A percentile compares a stretch with the other conserved stretches of the same genome.
phyloP scores from a whole-genome alignment of 2,113 vertebrate genomes.

The Bubalus kerabau region DNA sequence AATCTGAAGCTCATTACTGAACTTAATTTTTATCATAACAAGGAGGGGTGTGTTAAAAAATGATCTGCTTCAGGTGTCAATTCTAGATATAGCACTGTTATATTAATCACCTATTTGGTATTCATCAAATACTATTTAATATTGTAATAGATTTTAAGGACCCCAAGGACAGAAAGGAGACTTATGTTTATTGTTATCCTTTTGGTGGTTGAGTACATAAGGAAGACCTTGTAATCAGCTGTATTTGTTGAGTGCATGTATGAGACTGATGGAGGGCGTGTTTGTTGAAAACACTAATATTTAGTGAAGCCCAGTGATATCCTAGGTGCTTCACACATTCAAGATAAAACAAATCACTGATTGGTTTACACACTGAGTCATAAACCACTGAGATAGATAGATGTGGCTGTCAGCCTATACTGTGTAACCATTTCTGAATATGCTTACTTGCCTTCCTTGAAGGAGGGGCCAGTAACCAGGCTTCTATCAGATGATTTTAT shows the following conservation, averaged over 20 bases:
- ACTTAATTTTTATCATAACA: background rate
- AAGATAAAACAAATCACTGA: background rate
- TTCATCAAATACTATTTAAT: background rate
- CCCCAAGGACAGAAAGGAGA: background rate
- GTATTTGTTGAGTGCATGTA: background rate
- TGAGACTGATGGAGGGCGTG: background rate
- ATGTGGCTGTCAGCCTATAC: background rate
- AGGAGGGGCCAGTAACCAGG: background rate
- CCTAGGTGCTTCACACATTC: background rate
- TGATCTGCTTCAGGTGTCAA: background rate
- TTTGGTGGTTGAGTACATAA: background rate
- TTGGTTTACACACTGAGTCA: background rate
- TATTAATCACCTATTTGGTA: background rate
- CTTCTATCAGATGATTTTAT: background rate
- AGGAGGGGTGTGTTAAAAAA: background rate
- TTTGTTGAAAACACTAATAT: background rate
- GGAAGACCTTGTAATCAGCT: background rate
- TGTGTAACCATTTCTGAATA: background rate
- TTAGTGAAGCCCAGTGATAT: background rate
- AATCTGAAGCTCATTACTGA: background rate
- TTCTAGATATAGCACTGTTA: background rate
- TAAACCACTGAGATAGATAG: background rate
- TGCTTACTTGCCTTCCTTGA: background rate
- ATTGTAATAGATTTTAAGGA: background rate
- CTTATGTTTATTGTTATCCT: background rate